phyloP scores from a whole-genome alignment of 2,888 invertebrate species.

The Paralinhomoeus sp. region DNA sequence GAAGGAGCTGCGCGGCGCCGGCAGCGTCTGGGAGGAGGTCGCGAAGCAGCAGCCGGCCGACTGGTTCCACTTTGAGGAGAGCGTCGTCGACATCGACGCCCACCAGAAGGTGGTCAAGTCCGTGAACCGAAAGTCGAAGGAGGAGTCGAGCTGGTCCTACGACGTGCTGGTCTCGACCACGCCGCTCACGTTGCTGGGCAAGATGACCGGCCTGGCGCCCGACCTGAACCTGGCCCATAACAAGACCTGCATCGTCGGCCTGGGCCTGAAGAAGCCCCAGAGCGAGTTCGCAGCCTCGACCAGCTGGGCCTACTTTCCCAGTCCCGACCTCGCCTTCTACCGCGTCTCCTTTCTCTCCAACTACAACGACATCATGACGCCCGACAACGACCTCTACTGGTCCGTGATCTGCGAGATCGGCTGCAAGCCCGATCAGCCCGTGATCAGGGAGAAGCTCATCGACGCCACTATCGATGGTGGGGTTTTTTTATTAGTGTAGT shows the following conservation, averaged over 20 bases:
- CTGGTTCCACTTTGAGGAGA: constrained; percentile 8
- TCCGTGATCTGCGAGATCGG: constrained; percentile 16
- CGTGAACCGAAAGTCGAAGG: not conserved
- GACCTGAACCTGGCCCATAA: constrained; percentile 9
- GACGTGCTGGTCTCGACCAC: constrained; percentile 13
- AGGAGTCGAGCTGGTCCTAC: constrained; percentile 4
- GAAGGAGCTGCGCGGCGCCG: constrained; percentile 9
- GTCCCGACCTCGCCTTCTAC: not conserved
- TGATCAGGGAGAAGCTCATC: constrained; percentile 7
- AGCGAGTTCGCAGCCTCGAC: constrained; percentile 8
- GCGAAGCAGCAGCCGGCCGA: constrained; percentile 7
- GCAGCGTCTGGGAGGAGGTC: constrained; percentile 12
- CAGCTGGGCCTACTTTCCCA: constrained; percentile 3
- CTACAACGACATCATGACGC: constrained; percentile 13
- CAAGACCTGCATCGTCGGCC: constrained; percentile 12
- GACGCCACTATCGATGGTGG: constrained; percentile 9
- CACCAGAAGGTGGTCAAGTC: constrained; percentile 5
- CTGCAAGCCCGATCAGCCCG: constrained; percentile 5
- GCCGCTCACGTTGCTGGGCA: constrained; percentile 9
- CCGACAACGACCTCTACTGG: constrained; percentile 11
- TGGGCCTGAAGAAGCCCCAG: constrained; percentile 12
- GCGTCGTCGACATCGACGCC: constrained; percentile 9
- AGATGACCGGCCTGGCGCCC: constrained; percentile 6
- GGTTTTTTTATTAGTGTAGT: no score
- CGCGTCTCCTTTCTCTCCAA: constrained; percentile 17